Evolutionary conservation across 2,888 invertebrate genomes (phyloP).

Genomic region (Luperina testacea): DNA sequence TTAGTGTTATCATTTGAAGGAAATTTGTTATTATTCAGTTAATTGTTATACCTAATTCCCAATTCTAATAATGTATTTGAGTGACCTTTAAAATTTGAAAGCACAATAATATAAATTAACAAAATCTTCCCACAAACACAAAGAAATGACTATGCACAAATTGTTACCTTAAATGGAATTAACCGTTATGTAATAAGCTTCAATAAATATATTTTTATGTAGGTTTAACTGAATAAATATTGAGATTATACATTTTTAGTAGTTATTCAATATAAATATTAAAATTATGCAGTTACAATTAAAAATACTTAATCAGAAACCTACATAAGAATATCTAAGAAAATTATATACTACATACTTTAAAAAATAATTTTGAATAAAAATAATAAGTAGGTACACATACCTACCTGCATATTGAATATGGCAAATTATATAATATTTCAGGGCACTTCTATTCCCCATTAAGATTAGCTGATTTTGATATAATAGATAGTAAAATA

Average conservation of each 20-base stretch:
- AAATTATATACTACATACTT: constrained; percentile 13
- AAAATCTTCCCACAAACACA: constrained; percentile 53
- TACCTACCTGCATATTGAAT: constrained; percentile 48
- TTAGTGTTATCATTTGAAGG: constrained; percentile 2
- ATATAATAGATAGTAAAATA: constrained; percentile 69
- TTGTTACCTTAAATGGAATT: constrained; percentile 40
- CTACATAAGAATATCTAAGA: constrained; percentile 53
- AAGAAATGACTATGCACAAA: constrained; percentile 66
- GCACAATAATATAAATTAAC: constrained; percentile 61
- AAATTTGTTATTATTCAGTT: neutral
- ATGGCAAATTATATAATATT: constrained; percentile 63
- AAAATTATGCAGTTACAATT: constrained; percentile 33
- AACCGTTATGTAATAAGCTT: constrained; percentile 44
- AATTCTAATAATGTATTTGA: constrained; percentile 13
- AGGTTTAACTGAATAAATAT: constrained; percentile 51
- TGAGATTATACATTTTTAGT: constrained; percentile 49
- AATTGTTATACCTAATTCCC: constrained; percentile 2
- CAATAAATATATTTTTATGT: constrained; percentile 63
- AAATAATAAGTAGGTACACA: constrained; percentile 10
- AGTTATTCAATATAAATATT: constrained; percentile 39
- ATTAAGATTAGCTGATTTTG: constrained; percentile 70
- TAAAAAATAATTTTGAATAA: constrained; percentile 52
- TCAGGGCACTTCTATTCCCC: constrained; percentile 71
- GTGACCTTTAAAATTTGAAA: constrained; percentile 32
- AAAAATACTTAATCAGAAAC: constrained; percentile 41